Conservation (phyloP, 2,797 vertebrate genomes). For the Orestias chungarensis region DNA sequence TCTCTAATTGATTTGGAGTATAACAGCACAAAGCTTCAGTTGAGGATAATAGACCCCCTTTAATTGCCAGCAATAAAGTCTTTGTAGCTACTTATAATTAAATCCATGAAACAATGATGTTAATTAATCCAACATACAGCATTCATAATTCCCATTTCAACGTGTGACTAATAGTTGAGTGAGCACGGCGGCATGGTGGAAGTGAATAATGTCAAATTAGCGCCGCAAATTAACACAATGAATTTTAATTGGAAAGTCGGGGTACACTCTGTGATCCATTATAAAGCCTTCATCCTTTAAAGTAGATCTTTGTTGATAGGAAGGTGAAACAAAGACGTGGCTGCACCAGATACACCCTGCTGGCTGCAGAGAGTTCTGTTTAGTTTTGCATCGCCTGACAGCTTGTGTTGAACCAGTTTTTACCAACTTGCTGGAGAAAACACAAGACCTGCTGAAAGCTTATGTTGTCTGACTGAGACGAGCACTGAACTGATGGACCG, state of each 20-base stretch:
- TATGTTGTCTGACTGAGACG: conserved; percentile 18
- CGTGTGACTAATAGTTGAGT: conserved; percentile 24
- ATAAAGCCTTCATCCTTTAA: conserved; percentile 27
- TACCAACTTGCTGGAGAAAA: conserved; percentile 16
- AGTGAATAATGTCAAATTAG: conserved; percentile 44
- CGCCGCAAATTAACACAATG: conserved; percentile 33
- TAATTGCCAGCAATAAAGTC: neutral
- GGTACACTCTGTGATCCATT: conserved; percentile 8
- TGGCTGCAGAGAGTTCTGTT: conserved; percentile 42
- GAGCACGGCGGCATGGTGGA: conserved; percentile 29
- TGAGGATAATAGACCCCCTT: neutral
- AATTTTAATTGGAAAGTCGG: conserved; percentile 35
- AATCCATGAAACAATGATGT: conserved; percentile 22
- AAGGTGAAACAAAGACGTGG: conserved; percentile 13
- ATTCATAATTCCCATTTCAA: conserved; percentile 28
- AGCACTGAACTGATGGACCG: neutral
- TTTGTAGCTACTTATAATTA: conserved; percentile 23
- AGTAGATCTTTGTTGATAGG: conserved; percentile 35
- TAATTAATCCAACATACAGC: conserved; percentile 25
- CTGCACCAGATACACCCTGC: conserved; percentile 51
- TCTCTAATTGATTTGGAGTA: neutral
- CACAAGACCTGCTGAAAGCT: conserved; percentile 11
- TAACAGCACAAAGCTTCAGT: neutral
- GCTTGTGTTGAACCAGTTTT: conserved; percentile 19
- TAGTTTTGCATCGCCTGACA: conserved; percentile 35